A percentile compares a stretch with the other conserved stretches of the same genome.
These are phyloP conservation scores for Neoarius graeffei DNA, from an alignment of 2,113 vertebrate species.

Conservation along the genomic window DNA sequence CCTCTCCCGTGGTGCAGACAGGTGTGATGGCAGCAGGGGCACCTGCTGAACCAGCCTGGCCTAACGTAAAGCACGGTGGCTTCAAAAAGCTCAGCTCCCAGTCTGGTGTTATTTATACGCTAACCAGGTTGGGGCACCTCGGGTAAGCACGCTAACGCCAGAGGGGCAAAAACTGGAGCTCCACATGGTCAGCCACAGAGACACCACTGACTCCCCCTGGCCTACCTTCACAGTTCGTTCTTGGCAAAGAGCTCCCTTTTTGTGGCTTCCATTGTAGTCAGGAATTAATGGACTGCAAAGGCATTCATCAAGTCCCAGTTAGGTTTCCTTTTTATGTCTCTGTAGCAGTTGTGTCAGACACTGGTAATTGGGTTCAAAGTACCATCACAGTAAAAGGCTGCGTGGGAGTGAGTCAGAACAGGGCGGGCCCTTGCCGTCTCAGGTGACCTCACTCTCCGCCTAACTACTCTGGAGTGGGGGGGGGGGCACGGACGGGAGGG, in stretches of 20 bases:
- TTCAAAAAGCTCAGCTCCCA: slow-evolving; percentile 42
- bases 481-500: slow-evolving; percentile 5
- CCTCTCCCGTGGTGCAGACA: slow-evolving; percentile 43
- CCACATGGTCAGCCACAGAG: slow-evolving; percentile 29
- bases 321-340: slow-evolving; percentile 53
- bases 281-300: slow-evolving; percentile 58
- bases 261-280: slow-evolving; percentile 54
- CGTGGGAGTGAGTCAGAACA: slow-evolving; percentile 49
- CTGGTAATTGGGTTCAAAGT: slow-evolving; percentile 62
- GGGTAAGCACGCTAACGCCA: slow-evolving; percentile 15
- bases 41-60: slow-evolving; percentile 42
- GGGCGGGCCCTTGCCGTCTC: slow-evolving; percentile 41
- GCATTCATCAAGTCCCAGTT: slow-evolving; percentile 59
- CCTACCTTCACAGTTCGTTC: slow-evolving; percentile 23
- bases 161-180: slow-evolving; percentile 39
- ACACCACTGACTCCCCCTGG: slow-evolving; percentile 28
- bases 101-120: slow-evolving; percentile 52
- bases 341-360: slow-evolving; percentile 54
- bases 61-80: slow-evolving; percentile 28
- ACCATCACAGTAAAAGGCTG: slow-evolving; percentile 51
- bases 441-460: slow-evolving; percentile 58
- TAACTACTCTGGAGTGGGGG: slow-evolving; percentile 40
- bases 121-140: slow-evolving; percentile 43
- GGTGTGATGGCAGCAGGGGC: slow-evolving; percentile 61
- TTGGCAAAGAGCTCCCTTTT: slow-evolving; percentile 41